phyloP scores from a whole-genome alignment of 2,888 invertebrate species.

The Beris chalybata region DNA sequence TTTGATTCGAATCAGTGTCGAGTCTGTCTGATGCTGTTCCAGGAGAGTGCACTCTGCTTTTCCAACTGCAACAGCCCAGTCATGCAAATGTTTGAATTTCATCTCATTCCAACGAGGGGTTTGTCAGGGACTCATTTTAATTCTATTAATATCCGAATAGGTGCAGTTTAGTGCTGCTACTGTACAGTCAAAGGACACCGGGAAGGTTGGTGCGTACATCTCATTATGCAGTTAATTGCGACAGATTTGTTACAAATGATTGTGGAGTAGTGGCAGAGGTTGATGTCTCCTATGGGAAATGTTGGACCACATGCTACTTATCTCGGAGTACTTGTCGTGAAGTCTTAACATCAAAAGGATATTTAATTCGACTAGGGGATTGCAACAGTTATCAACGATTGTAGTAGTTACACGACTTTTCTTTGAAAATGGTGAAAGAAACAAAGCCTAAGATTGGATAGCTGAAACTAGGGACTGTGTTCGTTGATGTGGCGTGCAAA shows the following conservation, averaged over 20 bases:
- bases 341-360: neutral
- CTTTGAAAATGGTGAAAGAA: no score
- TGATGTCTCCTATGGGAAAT: conserved; percentile 19
- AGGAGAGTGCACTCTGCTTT: conserved; percentile 18
- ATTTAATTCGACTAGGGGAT: neutral
- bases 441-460: no score
- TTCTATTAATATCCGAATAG: conserved; percentile 30
- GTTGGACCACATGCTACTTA: conserved; percentile 23
- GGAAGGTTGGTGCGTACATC: neutral
- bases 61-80: neutral
- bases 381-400: no score
- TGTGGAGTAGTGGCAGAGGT: conserved; percentile 6
- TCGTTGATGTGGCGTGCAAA: no score
- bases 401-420: no score
- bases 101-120: conserved; percentile 28
- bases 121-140: conserved; percentile 15
- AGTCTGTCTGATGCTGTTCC: conserved; percentile 23
- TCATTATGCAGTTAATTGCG: conserved; percentile 31
- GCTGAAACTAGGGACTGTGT: no score
- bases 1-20: conserved; percentile 30
- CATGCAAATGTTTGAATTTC: neutral
- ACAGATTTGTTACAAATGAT: conserved; percentile 32
- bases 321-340: neutral
- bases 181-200: no score
- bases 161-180: neutral